Conservation (phyloP, 2,888 invertebrate genomes). For the Spilosoma lubricipeda region DNA sequence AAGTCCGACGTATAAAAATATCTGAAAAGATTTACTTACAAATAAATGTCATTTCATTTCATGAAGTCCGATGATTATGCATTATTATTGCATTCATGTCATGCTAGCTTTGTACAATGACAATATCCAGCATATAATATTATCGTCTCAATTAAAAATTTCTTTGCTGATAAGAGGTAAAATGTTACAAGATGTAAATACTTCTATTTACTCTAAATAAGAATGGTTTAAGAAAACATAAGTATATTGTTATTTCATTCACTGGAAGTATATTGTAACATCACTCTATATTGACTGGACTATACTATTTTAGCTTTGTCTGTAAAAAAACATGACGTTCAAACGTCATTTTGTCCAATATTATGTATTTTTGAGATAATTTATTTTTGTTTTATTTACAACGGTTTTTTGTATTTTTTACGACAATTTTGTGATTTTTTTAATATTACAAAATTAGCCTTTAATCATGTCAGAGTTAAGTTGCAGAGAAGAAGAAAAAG, state of each 20-base stretch:
- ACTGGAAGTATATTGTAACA: too few species aligned
- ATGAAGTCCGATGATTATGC: background rate
- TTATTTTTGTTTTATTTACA: background rate
- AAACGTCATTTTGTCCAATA: background rate
- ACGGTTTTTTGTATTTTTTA: conserved; percentile 1
- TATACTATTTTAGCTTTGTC: background rate
- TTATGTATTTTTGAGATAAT: background rate
- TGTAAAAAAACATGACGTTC: background rate
- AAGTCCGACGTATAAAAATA: too few species aligned
- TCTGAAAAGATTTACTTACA: too few species aligned
- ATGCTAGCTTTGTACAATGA: background rate
- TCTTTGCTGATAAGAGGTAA: background rate
- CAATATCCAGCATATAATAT: background rate
- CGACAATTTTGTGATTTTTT: background rate
- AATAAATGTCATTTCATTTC: too few species aligned
- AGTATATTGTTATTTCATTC: background rate
- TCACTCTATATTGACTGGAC: background rate
- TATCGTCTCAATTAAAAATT: background rate
- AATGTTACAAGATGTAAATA: background rate
- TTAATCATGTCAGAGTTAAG: conserved; percentile 26
- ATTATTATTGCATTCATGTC: background rate
- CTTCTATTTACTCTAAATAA: background rate
- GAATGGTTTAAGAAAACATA: too few species aligned
- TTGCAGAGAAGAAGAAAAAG: background rate
- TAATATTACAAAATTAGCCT: background rate